Conservation (phyloP, 2,113 vertebrate species). For the Bufo gargarizans region DNA sequence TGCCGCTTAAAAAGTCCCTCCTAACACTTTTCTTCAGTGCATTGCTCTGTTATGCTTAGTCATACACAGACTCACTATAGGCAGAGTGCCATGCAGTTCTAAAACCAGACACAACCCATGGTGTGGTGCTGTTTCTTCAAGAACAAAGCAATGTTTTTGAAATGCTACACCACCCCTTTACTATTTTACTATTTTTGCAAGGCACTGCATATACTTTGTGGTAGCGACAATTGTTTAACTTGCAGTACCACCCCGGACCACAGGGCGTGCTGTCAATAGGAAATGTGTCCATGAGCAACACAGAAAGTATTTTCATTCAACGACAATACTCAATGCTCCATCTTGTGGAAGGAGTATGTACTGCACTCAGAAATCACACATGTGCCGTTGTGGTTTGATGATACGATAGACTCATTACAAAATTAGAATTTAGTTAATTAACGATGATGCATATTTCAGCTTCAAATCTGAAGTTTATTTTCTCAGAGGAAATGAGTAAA, state of each 20-base stretch:
- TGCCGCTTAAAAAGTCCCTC: no score
- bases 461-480: background rate
- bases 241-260: background rate
- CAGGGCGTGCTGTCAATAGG: background rate
- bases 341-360: background rate
- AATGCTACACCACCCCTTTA: no score
- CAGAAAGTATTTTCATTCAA: no score
- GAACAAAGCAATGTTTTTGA: no score
- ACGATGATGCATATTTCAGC: background rate
- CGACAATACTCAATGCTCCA: background rate
- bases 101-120: no score
- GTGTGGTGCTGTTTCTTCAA: no score
- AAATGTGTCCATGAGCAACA: background rate
- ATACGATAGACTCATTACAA: background rate
- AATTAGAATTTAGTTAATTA: background rate
- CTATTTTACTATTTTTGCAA: no score
- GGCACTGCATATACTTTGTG: background rate
- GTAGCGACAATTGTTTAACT: background rate
- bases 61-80: no score
- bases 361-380: background rate
- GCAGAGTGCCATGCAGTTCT: no score
- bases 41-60: no score
- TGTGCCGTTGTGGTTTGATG: background rate
- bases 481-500: slow-evolving; percentile 35
- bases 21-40: no score